phyloP scores from a whole-genome alignment of 2,113 vertebrate species.

The Alces alces region DNA sequence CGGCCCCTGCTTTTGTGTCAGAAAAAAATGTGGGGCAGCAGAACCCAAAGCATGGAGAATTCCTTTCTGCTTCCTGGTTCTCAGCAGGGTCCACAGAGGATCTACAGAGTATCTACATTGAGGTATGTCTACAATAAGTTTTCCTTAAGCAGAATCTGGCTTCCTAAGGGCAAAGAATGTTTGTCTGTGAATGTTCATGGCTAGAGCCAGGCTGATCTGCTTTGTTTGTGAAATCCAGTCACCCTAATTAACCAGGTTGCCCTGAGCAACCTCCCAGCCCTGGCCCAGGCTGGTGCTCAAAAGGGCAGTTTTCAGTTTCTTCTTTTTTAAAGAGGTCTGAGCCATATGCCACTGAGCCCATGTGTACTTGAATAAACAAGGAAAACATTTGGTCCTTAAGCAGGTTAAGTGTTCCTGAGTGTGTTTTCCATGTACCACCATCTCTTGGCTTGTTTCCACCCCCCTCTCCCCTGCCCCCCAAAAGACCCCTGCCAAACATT shows the following conservation, averaged over 20 bases:
- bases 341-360: neutral
- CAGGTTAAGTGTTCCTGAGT: neutral
- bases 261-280: neutral
- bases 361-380: neutral
- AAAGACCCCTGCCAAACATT: neutral
- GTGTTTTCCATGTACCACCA: neutral
- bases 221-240: constrained; percentile 7
- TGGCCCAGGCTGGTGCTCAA: neutral
- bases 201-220: neutral
- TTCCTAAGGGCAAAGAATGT: neutral
- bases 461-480: neutral
- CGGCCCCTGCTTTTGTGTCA: neutral
- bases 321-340: constrained; percentile 1
- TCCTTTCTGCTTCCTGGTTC: neutral
- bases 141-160: neutral
- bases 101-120: neutral
- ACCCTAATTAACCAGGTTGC: constrained; percentile 5
- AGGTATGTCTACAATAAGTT: neutral
- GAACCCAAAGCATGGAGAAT: neutral
- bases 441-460: neutral
- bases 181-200: neutral
- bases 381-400: neutral
- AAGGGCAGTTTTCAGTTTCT: neutral
- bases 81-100: too few species aligned
- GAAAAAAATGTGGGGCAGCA: neutral